These are phyloP conservation scores for Pelecanus crispus DNA, from an alignment of 2,113 vertebrate genomes.

Conservation along the genomic window DNA sequence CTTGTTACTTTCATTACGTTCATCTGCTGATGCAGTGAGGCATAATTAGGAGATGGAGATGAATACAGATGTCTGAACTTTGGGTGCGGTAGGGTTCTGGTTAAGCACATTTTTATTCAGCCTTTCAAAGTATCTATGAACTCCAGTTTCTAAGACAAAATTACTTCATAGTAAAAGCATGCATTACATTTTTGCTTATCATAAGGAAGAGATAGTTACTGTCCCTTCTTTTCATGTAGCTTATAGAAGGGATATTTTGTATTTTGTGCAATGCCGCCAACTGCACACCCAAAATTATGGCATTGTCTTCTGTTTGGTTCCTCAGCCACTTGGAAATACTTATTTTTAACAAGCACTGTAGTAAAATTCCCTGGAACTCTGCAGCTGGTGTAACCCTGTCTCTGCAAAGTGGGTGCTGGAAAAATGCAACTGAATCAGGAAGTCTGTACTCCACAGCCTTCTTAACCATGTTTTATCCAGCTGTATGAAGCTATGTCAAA, in stretches of 20 bases:
- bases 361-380: neutral
- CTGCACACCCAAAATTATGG: neutral
- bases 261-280: neutral
- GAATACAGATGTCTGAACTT: neutral
- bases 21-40: constrained; percentile 5
- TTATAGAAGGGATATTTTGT: neutral
- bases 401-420: neutral
- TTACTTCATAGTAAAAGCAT: neutral
- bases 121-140: neutral
- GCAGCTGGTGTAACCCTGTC: neutral
- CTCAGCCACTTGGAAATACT: neutral
- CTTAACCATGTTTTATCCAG: neutral
- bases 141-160: neutral
- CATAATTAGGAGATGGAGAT: constrained; percentile 16
- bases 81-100: neutral
- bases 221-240: neutral
- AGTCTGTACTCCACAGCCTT: neutral
- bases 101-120: neutral
- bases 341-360: neutral
- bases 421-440: neutral
- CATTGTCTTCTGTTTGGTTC: neutral
- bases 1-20: constrained; percentile 1
- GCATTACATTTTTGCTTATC: neutral
- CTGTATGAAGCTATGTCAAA: neutral
- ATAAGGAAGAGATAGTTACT: neutral